Evolutionary conservation across 2,113 vertebrate species (phyloP).

Genomic region (Fulica atra): DNA sequence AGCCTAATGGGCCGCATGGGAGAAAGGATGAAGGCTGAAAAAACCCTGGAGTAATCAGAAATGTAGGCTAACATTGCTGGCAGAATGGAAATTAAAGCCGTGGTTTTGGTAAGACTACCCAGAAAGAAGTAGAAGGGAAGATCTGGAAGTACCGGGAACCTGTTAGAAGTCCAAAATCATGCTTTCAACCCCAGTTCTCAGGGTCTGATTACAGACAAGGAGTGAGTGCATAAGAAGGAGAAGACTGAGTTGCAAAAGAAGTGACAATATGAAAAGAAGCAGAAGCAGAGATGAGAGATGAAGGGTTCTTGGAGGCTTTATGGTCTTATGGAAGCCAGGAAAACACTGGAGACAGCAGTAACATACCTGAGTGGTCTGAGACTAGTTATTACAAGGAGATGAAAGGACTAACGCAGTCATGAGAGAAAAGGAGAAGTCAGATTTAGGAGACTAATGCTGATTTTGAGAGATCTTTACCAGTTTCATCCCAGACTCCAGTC

Average conservation of each 20-base stretch:
- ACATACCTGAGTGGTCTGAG: background rate
- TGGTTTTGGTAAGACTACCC: background rate
- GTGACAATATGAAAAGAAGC: background rate
- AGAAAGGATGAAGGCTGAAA: background rate
- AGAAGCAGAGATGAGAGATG: background rate
- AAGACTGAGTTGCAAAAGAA: background rate
- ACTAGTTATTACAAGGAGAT: background rate
- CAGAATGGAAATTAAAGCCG: background rate
- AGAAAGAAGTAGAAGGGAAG: background rate
- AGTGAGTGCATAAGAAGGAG: background rate
- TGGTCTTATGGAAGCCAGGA: background rate
- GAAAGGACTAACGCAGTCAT: background rate
- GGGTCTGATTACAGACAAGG: background rate
- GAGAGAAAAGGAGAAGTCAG: background rate
- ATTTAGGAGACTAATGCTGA: background rate
- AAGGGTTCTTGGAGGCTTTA: background rate
- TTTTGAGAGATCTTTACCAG: background rate
- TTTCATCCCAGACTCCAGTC: background rate
- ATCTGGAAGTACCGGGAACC: background rate
- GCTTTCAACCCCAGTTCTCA: background rate
- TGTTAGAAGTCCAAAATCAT: background rate
- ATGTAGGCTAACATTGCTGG: background rate
- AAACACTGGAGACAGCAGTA: background rate
- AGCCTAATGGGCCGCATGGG: rapidly evolving
- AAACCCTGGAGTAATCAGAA: background rate